phyloP scores from a whole-genome alignment of 2,113 vertebrate species.

The Corythoichthys intestinalis region DNA sequence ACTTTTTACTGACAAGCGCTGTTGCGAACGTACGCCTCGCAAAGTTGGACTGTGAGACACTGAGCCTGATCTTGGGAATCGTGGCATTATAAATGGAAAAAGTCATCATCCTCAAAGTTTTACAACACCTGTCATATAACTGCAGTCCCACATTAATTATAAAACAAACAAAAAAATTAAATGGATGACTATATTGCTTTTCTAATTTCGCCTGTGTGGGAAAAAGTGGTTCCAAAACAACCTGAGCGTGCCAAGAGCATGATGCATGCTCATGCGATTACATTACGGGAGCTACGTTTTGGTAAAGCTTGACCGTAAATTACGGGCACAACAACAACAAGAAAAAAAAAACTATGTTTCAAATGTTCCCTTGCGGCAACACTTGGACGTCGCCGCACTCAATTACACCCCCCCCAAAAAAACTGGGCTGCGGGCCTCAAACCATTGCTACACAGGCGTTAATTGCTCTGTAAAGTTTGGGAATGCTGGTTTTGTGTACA shows the following conservation, averaged over 20 bases:
- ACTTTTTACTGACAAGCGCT: neutral
- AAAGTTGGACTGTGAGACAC: neutral
- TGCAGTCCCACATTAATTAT: neutral
- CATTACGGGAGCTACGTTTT: conserved; percentile 43
- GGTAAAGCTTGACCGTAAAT: conserved; percentile 54
- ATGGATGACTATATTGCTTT: conserved; percentile 1
- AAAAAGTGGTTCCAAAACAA: conserved; percentile 14
- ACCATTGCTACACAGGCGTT: conserved; percentile 62
- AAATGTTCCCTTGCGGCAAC: conserved; percentile 59
- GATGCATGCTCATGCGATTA: conserved; percentile 42
- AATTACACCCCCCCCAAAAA: conserved; percentile 57
- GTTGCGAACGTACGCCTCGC: neutral
- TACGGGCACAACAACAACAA: conserved; percentile 42
- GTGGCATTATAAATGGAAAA: neutral
- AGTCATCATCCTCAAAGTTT: neutral
- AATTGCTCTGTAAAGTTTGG: conserved; percentile 53
- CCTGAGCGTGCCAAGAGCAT: conserved; percentile 22
- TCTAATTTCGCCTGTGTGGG: conserved; percentile 10
- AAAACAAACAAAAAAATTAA: conserved; percentile 6
- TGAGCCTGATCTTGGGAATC: neutral
- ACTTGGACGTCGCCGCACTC: conserved; percentile 53
- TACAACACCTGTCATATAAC: conserved; percentile 14
- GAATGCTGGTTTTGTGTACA: conserved; percentile 47
- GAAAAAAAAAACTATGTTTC: conserved; percentile 48
- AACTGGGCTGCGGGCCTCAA: conserved; percentile 54